A percentile compares a stretch with the other conserved stretches of the same genome.
phyloP scores from a whole-genome alignment of 1,140 invertebrate species.

The Drosophila neocordata region DNA sequence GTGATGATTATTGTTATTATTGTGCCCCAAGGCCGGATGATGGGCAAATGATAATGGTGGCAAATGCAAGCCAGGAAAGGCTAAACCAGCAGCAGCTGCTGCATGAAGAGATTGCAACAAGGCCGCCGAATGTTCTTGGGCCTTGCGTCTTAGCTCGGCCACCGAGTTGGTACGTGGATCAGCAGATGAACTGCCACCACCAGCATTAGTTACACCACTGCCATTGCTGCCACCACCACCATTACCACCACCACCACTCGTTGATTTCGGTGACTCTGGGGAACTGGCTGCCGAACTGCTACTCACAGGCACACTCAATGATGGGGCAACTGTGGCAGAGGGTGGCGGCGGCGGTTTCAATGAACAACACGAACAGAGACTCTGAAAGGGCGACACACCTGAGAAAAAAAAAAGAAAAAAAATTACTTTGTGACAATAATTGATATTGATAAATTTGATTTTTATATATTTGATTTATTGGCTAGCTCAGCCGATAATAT shows the following conservation, averaged over 20 bases:
- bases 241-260: constrained; percentile 9
- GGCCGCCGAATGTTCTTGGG: constrained; percentile 95
- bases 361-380: constrained; percentile 90
- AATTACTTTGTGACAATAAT: not conserved
- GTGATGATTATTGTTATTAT: constrained; percentile 66
- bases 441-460: constrained; percentile 21
- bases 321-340: constrained; percentile 60
- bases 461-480: constrained; percentile 43
- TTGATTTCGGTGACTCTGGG: constrained; percentile 79
- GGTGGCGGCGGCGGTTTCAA: constrained; percentile 85
- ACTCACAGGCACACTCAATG: constrained; percentile 73
- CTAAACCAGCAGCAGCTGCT: constrained; percentile 83
- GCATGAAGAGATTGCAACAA: constrained; percentile 88
- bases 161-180: constrained; percentile 91
- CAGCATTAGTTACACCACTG: constrained; percentile 47
- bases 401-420: constrained; percentile 2
- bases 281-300: constrained; percentile 74
- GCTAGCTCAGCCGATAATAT: constrained; percentile 47
- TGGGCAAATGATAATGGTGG: constrained; percentile 83
- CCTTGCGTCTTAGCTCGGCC: constrained; percentile 93
- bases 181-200: constrained; percentile 27
- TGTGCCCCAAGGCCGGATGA: constrained; percentile 44
- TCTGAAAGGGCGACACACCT: constrained; percentile 86
- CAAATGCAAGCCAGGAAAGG: constrained; percentile 83
- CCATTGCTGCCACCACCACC: constrained; percentile 13